phyloP scores from a whole-genome alignment of 2,888 invertebrate genomes.

The Miltochrista miniata region DNA sequence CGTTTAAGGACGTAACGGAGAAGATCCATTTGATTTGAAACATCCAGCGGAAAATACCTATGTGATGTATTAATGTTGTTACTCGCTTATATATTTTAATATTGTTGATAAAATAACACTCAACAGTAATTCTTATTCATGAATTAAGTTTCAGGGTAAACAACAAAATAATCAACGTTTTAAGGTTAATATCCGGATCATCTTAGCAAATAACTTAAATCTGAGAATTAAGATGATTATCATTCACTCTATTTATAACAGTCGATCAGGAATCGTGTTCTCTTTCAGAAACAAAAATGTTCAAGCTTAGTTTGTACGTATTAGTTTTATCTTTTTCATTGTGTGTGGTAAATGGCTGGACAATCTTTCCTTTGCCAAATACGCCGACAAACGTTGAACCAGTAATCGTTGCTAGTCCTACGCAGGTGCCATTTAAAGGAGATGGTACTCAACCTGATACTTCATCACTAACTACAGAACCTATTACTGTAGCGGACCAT shows the following conservation, averaged over 20 bases:
- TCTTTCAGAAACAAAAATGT: slow-evolving; percentile 21
- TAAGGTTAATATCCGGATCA: slow-evolving; percentile 43
- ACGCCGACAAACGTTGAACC: slow-evolving; percentile 8
- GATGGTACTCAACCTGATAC: neutral
- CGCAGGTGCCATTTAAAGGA: neutral
- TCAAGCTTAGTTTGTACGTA: slow-evolving; percentile 17
- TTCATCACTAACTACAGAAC: neutral
- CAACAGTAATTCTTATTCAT: neutral
- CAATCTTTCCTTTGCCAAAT: slow-evolving; percentile 48
- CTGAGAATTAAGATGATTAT: slow-evolving; percentile 25
- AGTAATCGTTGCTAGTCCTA: neutral
- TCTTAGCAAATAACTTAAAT: slow-evolving; percentile 37
- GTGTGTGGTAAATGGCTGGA: slow-evolving; percentile 36
- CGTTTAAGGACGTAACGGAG: too few species aligned
- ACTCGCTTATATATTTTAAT: too few species aligned
- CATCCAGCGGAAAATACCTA: too few species aligned
- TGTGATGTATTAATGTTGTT: too few species aligned
- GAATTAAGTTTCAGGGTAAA: slow-evolving; percentile 53
- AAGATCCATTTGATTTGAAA: too few species aligned
- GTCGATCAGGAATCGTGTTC: slow-evolving; percentile 24
- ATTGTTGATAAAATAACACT: too few species aligned
- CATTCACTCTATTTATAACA: slow-evolving; percentile 34
- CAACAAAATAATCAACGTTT: slow-evolving; percentile 45
- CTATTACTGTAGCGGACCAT: neutral
- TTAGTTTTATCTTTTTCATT: slow-evolving; percentile 21